Percentiles rank a stretch among this genome's conserved stretches.
These are phyloP conservation scores for Agrotis segetum DNA, from an alignment of 2,888 invertebrate genomes.

Conservation along the genomic window DNA sequence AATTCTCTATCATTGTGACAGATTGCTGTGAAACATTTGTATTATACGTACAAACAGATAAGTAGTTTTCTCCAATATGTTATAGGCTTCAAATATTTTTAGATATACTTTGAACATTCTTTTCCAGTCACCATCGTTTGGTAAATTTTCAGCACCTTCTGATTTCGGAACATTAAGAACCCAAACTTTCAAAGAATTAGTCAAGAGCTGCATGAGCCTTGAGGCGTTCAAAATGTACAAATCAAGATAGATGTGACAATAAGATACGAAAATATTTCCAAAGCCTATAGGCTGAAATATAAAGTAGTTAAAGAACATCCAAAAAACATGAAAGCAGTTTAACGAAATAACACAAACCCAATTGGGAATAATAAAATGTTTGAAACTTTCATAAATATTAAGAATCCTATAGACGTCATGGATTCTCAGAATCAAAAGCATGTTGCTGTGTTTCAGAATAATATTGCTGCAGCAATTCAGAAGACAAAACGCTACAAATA, in stretches of 20 bases:
- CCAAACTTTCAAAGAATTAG: neutral
- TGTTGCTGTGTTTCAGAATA: slow-evolving; percentile 6
- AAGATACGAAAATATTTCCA: neutral
- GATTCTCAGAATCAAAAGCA: slow-evolving; percentile 9
- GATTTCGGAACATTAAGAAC: slow-evolving; percentile 1
- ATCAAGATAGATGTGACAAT: slow-evolving; percentile 5
- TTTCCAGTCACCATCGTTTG: slow-evolving; percentile 10
- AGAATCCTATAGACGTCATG: slow-evolving; percentile 19
- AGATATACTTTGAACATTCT: slow-evolving; percentile 12
- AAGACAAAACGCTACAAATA: neutral
- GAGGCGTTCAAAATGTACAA: slow-evolving; percentile 5
- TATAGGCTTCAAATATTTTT: slow-evolving; percentile 15
- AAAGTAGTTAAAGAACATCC: slow-evolving; percentile 2
- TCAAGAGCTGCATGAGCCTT: slow-evolving; percentile 8
- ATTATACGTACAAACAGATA: neutral
- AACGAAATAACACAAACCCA: slow-evolving; percentile 6
- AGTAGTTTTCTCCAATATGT: slow-evolving; percentile 8
- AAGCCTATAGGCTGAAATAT: neutral
- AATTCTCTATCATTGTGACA: neutral
- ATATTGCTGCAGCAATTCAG: slow-evolving; percentile 17
- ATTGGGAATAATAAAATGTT: neutral
- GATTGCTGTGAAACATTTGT: neutral
- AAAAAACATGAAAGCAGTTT: slow-evolving; percentile 3
- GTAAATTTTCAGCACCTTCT: neutral
- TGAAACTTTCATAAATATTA: neutral